phyloP scores from a whole-genome alignment of 2,797 vertebrate genomes.

The Siniperca obscura region DNA sequence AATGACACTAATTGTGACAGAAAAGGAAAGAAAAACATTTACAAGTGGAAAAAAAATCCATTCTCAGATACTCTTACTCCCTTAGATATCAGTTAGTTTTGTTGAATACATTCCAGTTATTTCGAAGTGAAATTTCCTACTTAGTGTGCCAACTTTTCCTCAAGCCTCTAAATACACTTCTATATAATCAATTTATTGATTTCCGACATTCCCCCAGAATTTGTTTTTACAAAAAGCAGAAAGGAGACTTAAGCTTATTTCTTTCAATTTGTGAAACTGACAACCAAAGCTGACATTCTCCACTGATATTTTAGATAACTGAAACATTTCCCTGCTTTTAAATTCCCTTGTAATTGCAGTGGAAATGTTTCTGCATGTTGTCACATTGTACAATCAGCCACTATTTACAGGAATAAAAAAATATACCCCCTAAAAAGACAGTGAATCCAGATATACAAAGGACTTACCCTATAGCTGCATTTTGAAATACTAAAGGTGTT shows the following conservation, averaged over 20 bases:
- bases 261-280: not conserved
- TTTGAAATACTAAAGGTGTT: not conserved
- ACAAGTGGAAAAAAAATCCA: not conserved
- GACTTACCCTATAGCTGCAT: not conserved
- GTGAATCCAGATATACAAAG: not conserved
- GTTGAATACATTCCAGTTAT: not conserved
- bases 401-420: not conserved
- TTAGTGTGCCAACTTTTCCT: not conserved
- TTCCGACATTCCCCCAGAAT: not conserved
- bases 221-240: not conserved
- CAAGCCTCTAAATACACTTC: not conserved
- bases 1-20: not conserved
- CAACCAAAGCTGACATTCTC: not conserved
- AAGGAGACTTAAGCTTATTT: not conserved
- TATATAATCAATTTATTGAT: not conserved
- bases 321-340: not conserved
- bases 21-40: not conserved
- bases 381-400: not conserved
- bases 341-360: not conserved
- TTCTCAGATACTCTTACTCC: not conserved
- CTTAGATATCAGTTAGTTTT: not conserved
- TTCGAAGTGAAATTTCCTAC: not conserved
- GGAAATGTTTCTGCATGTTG: not conserved
- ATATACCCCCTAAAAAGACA: not conserved
- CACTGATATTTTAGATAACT: not conserved